Evolutionary conservation across 2,888 invertebrate genomes (phyloP).

Genomic region (Eucera pruinosa): DNA sequence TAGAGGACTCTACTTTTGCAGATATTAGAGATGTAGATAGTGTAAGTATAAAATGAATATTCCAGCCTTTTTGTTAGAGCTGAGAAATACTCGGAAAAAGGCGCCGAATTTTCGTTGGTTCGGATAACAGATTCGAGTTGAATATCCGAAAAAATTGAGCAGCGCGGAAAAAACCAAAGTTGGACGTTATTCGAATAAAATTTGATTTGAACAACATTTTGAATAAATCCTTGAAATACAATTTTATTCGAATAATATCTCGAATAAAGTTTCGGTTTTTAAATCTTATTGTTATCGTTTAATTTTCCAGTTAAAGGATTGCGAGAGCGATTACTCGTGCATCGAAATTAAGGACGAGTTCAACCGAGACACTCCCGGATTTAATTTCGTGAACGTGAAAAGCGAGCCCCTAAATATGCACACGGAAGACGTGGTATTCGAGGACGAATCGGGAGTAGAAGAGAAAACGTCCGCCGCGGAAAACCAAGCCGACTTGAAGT

Average conservation of each 20-base stretch:
- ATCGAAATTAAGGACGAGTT: conserved; percentile 17
- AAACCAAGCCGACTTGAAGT: conserved; percentile 56
- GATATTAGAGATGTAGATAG: conserved; percentile 17
- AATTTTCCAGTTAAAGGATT: conserved; percentile 46
- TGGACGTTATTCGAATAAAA: too few species aligned
- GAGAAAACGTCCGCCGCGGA: conserved; percentile 1
- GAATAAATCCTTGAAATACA: too few species aligned
- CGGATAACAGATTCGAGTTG: too few species aligned
- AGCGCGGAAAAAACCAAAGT: too few species aligned
- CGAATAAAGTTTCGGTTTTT: too few species aligned
- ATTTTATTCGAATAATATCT: too few species aligned
- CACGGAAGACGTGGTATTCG: conserved; percentile 29
- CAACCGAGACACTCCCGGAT: conserved; percentile 37
- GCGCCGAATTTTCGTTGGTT: too few species aligned
- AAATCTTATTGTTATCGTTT: conserved; percentile 28
- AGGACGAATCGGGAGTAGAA: conserved; percentile 19
- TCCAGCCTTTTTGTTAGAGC: too few species aligned
- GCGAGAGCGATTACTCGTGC: conserved; percentile 30
- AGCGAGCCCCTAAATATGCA: conserved; percentile 53
- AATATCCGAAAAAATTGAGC: too few species aligned
- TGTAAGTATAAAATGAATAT: conserved; percentile 40
- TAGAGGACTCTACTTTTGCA: conserved; percentile 2
- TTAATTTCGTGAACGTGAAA: conserved; percentile 67
- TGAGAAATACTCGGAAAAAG: too few species aligned
- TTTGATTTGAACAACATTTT: too few species aligned